Evolutionary conservation across 2,888 invertebrate species (phyloP), one percentile per base, ranked within the genome.

Genomic region (Ophion ventricosus): DNA sequence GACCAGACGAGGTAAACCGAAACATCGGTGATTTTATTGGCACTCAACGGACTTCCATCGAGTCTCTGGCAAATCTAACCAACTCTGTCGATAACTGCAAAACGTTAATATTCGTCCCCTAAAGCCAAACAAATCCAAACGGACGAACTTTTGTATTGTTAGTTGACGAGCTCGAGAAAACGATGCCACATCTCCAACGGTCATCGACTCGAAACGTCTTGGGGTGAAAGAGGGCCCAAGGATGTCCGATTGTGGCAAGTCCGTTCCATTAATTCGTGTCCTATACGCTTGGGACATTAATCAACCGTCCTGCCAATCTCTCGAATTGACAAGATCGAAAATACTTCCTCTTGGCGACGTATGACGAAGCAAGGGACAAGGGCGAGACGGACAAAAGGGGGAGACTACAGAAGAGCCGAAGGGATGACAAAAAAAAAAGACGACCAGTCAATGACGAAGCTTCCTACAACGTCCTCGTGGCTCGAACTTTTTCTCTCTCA

Each of bases 1-100:
- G 14, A 17, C 14, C 14, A 49, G 14, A 49, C 14, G 49, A 49
- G n/a, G n/a, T n/a, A n/a, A n/a, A n/a, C n/a, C n/a, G n/a, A n/a
- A n/a, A n/a, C n/a, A n/a, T n/a, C n/a, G n/a, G 84, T 85, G 87
- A 90, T 90, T 90, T 90, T 89, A 91, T 91, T 90, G 88, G 87
- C 88, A 87, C 87, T 89, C 90, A 88, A 88, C 87, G 87, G 86
- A 77, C 84, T 79, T 85, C 85, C 89, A 89, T 90, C 88, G 87
- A 90, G 90, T 86, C 84, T 87, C 70, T 63, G 61, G 77, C 78
- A 54, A 81, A 70, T 57, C 40, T 63, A 78, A 73, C 35, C 64
- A 43, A 78, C 74, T 49, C 59, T 63, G 14, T 49, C 49, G 2
- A 4, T 17, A 49, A 70, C 66, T 61, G 25, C 69, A 35, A 66